Conservation (phyloP, 2,797 vertebrate genomes). For the Glyptemys insculpta region DNA sequence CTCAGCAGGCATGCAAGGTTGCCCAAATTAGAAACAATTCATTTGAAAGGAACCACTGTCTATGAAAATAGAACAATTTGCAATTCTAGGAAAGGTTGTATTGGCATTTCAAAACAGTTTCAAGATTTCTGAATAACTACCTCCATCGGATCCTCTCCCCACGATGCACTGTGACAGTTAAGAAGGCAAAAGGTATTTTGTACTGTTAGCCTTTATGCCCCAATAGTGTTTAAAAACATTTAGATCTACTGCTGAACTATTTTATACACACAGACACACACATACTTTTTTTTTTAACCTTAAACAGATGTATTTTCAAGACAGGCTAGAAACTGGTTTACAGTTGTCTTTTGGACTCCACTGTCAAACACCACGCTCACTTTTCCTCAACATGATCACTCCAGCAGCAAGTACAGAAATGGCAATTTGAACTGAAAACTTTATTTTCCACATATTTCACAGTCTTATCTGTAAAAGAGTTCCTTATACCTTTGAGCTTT, state of each 20-base stretch:
- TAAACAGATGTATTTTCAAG: not conserved
- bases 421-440: not conserved
- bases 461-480: not conserved
- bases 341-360: not conserved
- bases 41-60: constrained; percentile 32
- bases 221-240: not conserved
- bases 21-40: constrained; percentile 66
- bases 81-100: constrained; percentile 32
- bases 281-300: not conserved
- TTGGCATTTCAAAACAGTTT: not conserved
- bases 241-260: not conserved
- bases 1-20: constrained; percentile 43
- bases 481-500: not conserved
- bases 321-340: not conserved
- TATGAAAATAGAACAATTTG: constrained; percentile 63
- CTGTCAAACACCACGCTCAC: not conserved
- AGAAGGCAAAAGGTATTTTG: not conserved
- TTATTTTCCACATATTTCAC: not conserved
- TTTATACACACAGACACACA: not conserved
- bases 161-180: not conserved
- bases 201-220: not conserved
- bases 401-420: not conserved
- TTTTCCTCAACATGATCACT: not conserved
- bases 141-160: not conserved
- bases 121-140: not conserved